Base-by-base conservation (phyloP, 1,140 invertebrate species). In the Neodiprion pinetum region DNA sequence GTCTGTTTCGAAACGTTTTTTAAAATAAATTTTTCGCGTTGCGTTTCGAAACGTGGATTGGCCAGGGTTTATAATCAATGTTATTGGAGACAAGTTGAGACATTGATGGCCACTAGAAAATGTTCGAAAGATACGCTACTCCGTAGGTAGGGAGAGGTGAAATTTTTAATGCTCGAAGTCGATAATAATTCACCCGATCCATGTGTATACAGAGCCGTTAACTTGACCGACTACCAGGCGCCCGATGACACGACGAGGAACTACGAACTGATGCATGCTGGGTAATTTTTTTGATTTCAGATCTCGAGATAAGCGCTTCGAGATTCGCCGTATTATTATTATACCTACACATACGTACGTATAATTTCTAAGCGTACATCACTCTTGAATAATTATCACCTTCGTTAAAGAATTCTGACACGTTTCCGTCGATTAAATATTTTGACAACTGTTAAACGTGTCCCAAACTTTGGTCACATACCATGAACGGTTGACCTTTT, bases 161-260 rank as follows among this genome's bases (percentile, higher is more conserved):
- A 14, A 14, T 61, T 61, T 61, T 61, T 61, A 14, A 61, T 61
- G 53, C n/a, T 61, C n/a, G 11, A 61, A 9, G 53, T 61, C 53
- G 53, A 61, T 61, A 61, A 61, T 61, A 61, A 61, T 61, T 61
- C 53, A 14, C n/a, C 53, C 11, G n/a, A 61, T 61, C 53, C n/a
- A 40, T 40, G 28, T 2, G 28, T 40, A 40, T 5, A 5, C 28
- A 61, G 9, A 61, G 11, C 53, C 53, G 53, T 61, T 61, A 14
- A 61, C 53, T 61, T 9, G 9, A 61, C 53, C 11, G 7, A 61
- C 53, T 61, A 14, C n/a, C 4, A 61, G 28, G 28, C 28, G 28
- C 5, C 5, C 28, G 5, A 40, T 40, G 28, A 40, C 28, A 40
- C 28, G 28, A 61, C 8, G 53, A 14, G 53, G 11, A 61, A 17